Base-by-base conservation (phyloP, 2,113 vertebrate species). In the Gambusia holbrooki region DNA sequence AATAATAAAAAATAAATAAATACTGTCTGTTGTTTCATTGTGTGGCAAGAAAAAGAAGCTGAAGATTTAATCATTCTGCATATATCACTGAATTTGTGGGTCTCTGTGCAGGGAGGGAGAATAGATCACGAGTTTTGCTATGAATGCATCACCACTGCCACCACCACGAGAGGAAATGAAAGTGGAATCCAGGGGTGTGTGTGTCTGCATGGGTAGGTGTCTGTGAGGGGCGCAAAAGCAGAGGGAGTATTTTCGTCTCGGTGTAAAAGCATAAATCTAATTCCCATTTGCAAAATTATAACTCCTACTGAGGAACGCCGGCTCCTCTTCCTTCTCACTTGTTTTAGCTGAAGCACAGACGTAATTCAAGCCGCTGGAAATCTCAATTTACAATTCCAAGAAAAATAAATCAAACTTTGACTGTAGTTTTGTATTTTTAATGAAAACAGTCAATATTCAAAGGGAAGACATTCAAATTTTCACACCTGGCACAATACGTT, bases 261-360 rank as follows among this genome's bases (percentile, higher is more conserved):
- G 29, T 74, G 77, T 83, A 84, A 70, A 61, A 66, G 72, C 63
- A 73, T 82, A 87, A 91, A 89, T 89, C 77, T 84, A 85, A 88
- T 87, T 85, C n/a, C 61, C 54, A 85, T 89, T 85, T 87, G 76
- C 84, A 79, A 81, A 89, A 87, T 65, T 77, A 54, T 79, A 76
- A 51, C 71, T 74, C 74, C 76, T 63, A 60, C 76, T 77, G 70
- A 79, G 79, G 19, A 83, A 76, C 2, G 30, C 40, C 58, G 35
- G 6, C 28, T 70, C 62, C 40, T 61, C 13, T 30, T 76, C 62
- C 17, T 33, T 76, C 62, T n/a, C 58, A 37, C 22, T n/a, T n/a
- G 19, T 58, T 58, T 58, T 3, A 58, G 51, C 25, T 9, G 51
- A 22, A 58, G n/a, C 8, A 25, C 13, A 45, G 14, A 48, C 5